These are phyloP conservation scores for Poeciliopsis occidentalis DNA, from an alignment of 2,113 vertebrate species.

Conservation along the genomic window DNA sequence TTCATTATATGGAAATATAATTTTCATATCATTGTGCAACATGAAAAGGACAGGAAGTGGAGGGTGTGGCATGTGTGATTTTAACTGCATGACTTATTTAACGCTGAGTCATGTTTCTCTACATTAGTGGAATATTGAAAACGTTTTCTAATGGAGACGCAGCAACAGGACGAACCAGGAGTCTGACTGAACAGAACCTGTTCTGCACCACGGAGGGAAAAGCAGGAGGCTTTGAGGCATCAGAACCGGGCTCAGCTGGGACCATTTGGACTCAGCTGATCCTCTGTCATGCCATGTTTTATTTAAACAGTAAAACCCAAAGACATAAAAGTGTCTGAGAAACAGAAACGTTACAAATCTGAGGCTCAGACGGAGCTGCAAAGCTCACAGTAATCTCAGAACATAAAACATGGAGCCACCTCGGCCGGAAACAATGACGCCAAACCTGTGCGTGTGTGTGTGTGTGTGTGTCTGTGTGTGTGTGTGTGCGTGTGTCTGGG, in stretches of 20 bases:
- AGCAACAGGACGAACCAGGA: no score
- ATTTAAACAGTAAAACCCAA: conserved; percentile 7
- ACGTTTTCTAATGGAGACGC: no score
- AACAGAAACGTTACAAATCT: conserved; percentile 15
- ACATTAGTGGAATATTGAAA: no score
- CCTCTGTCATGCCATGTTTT: not conserved
- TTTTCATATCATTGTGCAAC: no score
- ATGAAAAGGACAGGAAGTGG: no score
- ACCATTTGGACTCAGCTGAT: not conserved
- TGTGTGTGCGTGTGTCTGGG: conserved; percentile 7
- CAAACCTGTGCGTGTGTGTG: not conserved
- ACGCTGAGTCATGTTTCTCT: no score
- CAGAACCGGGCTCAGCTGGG: not conserved
- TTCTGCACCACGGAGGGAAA: no score
- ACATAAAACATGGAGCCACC: conserved; percentile 31
- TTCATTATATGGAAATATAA: no score
- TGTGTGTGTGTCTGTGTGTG: not conserved
- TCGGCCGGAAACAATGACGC: conserved; percentile 10
- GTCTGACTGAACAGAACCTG: no score
- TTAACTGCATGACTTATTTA: no score
- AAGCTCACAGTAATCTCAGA: conserved; percentile 26
- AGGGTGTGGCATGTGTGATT: no score
- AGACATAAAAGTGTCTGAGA: conserved; percentile 7
- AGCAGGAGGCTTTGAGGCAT: not conserved
- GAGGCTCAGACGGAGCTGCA: conserved; percentile 24